phyloP scores from a whole-genome alignment of 1,140 invertebrate genomes.

The Apis florea region DNA sequence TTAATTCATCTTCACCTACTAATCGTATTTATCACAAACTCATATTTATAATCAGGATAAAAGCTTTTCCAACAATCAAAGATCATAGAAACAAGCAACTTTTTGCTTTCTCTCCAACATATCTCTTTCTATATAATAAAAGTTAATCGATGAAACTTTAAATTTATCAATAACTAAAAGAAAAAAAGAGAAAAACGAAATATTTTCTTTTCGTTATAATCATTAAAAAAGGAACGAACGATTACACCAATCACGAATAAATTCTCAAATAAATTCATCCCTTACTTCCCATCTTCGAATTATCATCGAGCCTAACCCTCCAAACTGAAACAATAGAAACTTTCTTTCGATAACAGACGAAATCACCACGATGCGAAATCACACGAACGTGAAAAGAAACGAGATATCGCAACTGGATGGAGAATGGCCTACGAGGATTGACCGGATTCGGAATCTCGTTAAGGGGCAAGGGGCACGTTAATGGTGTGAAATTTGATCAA shows the following conservation, averaged over 20 bases:
- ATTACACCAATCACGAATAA: not conserved
- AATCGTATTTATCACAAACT: not conserved
- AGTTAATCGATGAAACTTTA: no score
- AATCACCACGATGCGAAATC: not conserved
- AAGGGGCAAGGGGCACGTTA: not conserved
- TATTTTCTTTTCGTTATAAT: no score
- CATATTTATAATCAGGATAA: not conserved
- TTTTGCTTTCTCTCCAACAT: no score
- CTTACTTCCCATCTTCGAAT: not conserved
- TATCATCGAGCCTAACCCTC: not conserved
- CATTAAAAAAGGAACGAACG: constrained; percentile 17
- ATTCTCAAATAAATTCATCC: not conserved
- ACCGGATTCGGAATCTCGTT: not conserved
- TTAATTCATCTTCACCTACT: not conserved
- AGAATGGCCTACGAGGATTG: no score
- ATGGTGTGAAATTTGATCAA: not conserved
- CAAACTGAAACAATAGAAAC: not conserved
- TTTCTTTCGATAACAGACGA: not conserved
- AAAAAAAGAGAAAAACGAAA: no score
- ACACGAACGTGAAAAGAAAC: not conserved
- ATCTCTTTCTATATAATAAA: no score
- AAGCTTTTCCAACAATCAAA: not conserved
- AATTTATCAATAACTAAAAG: not conserved
- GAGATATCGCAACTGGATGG: not conserved
- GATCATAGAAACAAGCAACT: no score